These are phyloP conservation scores for Molossus alvarezi DNA, from an alignment of 2,797 vertebrate species.

Conservation along the genomic window DNA sequence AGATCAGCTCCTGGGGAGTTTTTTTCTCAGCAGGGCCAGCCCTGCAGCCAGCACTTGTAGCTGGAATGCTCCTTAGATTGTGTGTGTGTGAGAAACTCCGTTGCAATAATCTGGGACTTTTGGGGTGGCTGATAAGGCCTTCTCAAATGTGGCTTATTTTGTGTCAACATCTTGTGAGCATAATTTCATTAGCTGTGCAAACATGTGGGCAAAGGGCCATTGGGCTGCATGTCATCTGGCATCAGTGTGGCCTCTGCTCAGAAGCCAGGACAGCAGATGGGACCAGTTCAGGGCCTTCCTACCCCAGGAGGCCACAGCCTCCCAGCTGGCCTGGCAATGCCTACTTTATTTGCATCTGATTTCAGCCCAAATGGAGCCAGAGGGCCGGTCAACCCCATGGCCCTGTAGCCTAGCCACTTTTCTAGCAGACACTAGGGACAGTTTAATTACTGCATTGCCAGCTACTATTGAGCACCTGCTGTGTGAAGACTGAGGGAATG, in stretches of 20 bases:
- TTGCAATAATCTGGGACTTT: not conserved
- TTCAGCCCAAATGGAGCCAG: not conserved
- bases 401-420: not conserved
- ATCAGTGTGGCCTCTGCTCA: slow-evolving; percentile 40
- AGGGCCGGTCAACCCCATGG: not conserved
- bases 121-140: slow-evolving; percentile 44
- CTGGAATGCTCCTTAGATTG: not conserved
- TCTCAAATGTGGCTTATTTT: slow-evolving; percentile 60
- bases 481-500: not conserved
- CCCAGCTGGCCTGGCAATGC: slow-evolving; percentile 31
- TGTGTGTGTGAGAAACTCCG: not conserved
- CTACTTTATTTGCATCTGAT: not conserved
- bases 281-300: not conserved
- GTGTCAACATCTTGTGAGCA: slow-evolving; percentile 24
- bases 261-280: slow-evolving; percentile 73
- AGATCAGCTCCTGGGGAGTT: not conserved
- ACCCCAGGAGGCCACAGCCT: not conserved
- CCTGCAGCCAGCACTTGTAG: not conserved
- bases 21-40: slow-evolving; percentile 16
- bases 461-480: not conserved
- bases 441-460: not conserved
- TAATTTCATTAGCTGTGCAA: slow-evolving; percentile 71
- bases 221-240: not conserved
- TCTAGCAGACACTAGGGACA: not conserved
- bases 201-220: not conserved